Evolutionary conservation across 2,797 vertebrate genomes (phyloP), one percentile per base, ranked within the genome.

Genomic region (Vultur gryphus): DNA sequence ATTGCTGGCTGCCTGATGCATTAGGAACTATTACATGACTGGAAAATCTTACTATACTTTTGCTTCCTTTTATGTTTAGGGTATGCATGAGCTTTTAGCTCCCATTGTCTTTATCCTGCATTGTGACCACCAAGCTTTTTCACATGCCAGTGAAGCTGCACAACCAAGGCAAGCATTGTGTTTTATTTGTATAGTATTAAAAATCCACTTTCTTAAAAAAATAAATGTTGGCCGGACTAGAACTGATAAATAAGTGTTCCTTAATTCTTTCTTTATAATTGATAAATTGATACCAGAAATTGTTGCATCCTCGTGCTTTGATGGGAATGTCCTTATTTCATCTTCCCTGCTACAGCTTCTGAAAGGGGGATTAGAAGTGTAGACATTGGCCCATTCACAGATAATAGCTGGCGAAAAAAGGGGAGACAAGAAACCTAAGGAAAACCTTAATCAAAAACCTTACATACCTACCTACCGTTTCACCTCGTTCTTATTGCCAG

Each of bases 121-220:
- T 97, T 99, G 99, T 98, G 99, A 99, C 97, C 99, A 99, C 96
- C 99, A 99, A 93, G 99, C 99, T 61, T 99, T 99, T 96, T 99
- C 99, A 94, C 99, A 99, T 71, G 99, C 99, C 95, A 99, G 98
- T 58, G 99, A 99, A 98, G 99, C 99, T 25, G 99, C 99, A 81
- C 98, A 98, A 76, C 99, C 99, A 96, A 99, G 99, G 99, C 98
- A 98, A 98, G 98, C 91, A 44, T 31, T 87, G 16, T 26, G 4
- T 28, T 88, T 93, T 92, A 48, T 94, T 90, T 43, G 6, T 81
- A 31, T 65, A 55, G 24, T 55, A 43, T 82, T 82, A 69, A 92
- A 92, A 89, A 31, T 25, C 3, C 0, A 0, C 37, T 55, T 55
- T 57, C 24, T 87, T 72, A 33, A 70, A 89, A 64, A 88, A 39